Evolutionary conservation across 2,888 invertebrate species (phyloP), one percentile per base, ranked within the genome.

Genomic region (Ramazzottius varieornatus): DNA sequence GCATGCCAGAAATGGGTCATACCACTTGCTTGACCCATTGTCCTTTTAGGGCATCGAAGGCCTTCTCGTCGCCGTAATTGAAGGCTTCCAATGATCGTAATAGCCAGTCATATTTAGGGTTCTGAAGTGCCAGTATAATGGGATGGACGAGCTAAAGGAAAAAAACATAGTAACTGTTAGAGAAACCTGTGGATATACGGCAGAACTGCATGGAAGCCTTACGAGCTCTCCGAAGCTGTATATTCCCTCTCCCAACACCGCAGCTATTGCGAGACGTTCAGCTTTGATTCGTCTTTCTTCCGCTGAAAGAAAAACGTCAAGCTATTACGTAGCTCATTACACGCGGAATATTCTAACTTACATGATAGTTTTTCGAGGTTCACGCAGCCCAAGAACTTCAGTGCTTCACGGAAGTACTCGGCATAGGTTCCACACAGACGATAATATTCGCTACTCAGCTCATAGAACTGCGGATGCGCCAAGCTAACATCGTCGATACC

Each of bases 171-270:
- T 32, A 24, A 54, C 40, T 8, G 8, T 40, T 40, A 40, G 13
- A 40, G 40, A 40, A 40, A 40, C 8, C 20, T 40, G 20, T 40
- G 20, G 20, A 8, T 40, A 20, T 13, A 40, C 40, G 20, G 8
- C 20, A 40, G 40, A 20, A n/a, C n/a, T n/a, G n/a, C n/a, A n/a
- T 8, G 34, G 64, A 40, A 64, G 33, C 70, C 73, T 76, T 71
- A 86, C 85, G 76, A 99, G 79, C 76, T 98, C 98, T 0, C 93
- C 96, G 70, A 98, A 83, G 75, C 98, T 98, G 75, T 94, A 98
- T 32, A 99, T 88, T 32, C 86, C 88, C 71, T 91, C 88, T 0
- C 93, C 96, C 1, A 96, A 79, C 32, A 98, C 81, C 0, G 93
- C 96, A 0, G 98, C 96, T 4, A 98, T 78, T 0, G 92, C 89